These are phyloP conservation scores for Troides helena DNA, from an alignment of 2,888 invertebrate genomes.

Conservation along the genomic window DNA sequence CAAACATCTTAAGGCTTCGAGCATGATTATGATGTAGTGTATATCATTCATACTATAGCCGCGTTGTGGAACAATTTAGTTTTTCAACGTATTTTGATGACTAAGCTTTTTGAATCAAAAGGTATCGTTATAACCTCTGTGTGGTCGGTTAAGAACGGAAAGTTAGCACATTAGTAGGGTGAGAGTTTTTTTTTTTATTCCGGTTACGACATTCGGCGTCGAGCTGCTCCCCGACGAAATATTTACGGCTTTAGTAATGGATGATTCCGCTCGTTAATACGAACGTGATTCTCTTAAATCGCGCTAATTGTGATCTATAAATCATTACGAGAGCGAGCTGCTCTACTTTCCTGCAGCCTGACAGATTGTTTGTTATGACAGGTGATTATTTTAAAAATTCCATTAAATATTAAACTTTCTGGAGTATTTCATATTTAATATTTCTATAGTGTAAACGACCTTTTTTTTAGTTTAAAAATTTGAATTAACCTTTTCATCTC, in stretches of 20 bases:
- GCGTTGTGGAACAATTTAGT: too few relatives aligned
- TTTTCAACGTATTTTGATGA: too few relatives aligned
- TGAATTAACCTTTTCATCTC: too few relatives aligned
- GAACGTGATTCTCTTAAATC: constrained; percentile 64
- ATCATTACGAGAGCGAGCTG: constrained; percentile 32
- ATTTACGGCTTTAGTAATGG: constrained; percentile 55
- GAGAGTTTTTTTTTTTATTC: constrained; percentile 33
- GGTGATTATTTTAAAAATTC: constrained; percentile 1
- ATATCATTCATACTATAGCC: too few relatives aligned
- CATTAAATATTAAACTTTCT: background rate
- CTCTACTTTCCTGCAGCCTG: constrained; percentile 23
- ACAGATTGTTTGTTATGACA: constrained; percentile 30
- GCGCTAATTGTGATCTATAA: constrained; percentile 54
- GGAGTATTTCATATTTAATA: background rate
- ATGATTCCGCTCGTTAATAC: constrained; percentile 53
- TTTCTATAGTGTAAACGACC: background rate
- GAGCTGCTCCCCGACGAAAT: constrained; percentile 46
- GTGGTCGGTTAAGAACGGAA: background rate
- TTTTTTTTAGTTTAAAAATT: too few relatives aligned
- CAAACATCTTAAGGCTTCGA: too few relatives aligned
- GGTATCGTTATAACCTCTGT: too few relatives aligned
- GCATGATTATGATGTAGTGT: too few relatives aligned
- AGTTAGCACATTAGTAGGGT: constrained; percentile 35
- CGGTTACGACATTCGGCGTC: constrained; percentile 36
- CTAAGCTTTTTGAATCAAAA: too few relatives aligned